These are phyloP conservation scores for Oncorhynchus kisutch DNA, from an alignment of 2,113 vertebrate species.

Conservation along the genomic window DNA sequence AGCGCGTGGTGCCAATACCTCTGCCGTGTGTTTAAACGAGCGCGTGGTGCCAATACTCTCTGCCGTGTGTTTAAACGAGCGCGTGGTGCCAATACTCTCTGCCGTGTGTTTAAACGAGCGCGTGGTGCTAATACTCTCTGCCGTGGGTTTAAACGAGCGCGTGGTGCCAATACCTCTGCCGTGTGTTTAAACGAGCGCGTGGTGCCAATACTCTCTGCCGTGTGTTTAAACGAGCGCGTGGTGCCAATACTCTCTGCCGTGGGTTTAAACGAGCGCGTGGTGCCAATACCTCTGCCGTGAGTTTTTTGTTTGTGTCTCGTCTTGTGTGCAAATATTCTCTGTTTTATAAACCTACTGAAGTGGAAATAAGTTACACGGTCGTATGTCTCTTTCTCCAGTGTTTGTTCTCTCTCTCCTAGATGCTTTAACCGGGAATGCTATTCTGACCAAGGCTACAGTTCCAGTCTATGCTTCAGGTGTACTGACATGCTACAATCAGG, in stretches of 20 bases:
- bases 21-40: neutral
- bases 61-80: neutral
- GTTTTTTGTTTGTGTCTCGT: neutral
- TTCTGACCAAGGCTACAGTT: conserved; percentile 97
- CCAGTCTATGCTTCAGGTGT: conserved; percentile 99
- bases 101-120: neutral
- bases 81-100: neutral
- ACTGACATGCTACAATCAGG: conserved; percentile 97
- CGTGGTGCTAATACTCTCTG: neutral
- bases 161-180: neutral
- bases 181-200: neutral
- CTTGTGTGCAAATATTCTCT: conserved; percentile 33
- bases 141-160: neutral
- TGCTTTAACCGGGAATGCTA: conserved; percentile 86
- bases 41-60: neutral
- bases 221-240: neutral
- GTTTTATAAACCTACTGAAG: neutral
- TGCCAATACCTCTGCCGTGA: neutral
- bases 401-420: conserved; percentile 68
- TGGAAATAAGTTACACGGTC: neutral
- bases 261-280: neutral
- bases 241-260: neutral
- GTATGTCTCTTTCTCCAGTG: neutral
- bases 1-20: neutral
- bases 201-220: neutral